phyloP scores from a whole-genome alignment of 2,888 invertebrate species.

The Laspeyria flexula region DNA sequence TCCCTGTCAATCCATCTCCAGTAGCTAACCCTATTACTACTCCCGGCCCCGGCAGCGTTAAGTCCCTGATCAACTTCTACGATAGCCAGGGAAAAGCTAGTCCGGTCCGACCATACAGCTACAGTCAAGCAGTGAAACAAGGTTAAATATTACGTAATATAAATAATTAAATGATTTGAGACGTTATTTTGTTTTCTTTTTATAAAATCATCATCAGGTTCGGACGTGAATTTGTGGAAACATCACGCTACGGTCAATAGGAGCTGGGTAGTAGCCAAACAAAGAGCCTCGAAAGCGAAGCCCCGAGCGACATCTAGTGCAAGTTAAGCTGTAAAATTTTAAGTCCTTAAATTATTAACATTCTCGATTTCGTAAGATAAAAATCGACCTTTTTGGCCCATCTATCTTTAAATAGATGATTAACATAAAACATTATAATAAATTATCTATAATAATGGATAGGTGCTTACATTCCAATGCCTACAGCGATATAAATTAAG shows the following conservation, averaged over 20 bases:
- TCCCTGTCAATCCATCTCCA: conserved; percentile 64
- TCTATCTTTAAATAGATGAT: background rate
- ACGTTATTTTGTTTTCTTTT: no score
- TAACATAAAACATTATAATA: background rate
- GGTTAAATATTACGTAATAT: conserved; percentile 48
- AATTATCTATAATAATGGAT: background rate
- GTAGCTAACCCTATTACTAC: conserved; percentile 63
- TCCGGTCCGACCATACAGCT: conserved; percentile 74
- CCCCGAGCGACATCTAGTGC: no score
- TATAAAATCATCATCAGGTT: no score
- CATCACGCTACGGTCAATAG: no score
- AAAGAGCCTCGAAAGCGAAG: no score
- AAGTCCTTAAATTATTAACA: no score
- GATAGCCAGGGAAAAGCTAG: conserved; percentile 76
- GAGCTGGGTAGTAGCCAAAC: no score
- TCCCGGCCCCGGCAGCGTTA: conserved; percentile 75
- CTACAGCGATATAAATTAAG: background rate
- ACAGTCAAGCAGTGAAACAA: conserved; percentile 80
- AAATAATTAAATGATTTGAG: background rate
- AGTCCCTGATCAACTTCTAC: conserved; percentile 74
- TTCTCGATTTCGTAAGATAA: background rate
- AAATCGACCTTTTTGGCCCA: background rate
- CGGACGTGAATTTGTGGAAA: no score
- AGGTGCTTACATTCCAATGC: background rate
- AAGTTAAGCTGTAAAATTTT: no score